Base-by-base conservation (phyloP, 92 coral and sea anemone genomes). In the Scolanthus callimorphus region DNA sequence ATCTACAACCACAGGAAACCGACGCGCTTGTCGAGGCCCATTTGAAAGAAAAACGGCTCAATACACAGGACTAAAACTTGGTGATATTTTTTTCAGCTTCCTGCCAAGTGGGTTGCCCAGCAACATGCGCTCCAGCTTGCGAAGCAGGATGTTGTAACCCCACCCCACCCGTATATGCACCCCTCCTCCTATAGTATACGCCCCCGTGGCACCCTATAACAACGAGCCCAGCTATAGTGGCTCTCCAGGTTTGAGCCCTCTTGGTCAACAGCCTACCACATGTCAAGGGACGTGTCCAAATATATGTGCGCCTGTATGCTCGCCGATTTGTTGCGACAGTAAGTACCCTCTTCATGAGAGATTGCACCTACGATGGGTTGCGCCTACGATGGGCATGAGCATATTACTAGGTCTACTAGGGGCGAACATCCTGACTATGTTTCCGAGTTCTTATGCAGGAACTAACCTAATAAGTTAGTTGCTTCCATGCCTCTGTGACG, bases 121-220 rank as follows among this genome's bases (percentile, higher is more conserved):
- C 31, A 41, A 34, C 84, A 10, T 89, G 97, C 31, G 79, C 79
- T 20, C 92, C 90, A 51, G 70, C 82, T 24, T 86, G 89, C 68
- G 56, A 48, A 2, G 70, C 78, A 17, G 41, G 81, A 4, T 85
- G 88, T 20, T 89, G 97, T 50, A 58, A 74, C 17, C 80, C 57
- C 48, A 25, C 77, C 37, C 63, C 65, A 25, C 41, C 47, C 57
- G 28, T 62, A 23, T 6, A 37, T 4, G 49, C 74, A 21, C 79
- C 67, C 82, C 55, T 9, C 65, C 83, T n/a, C 49, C 47, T 22
- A 76, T 76, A 38, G 61, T 60, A 23, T 71, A 54, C 10, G 51
- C 52, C 28, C 76, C 52, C 31, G 69, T 50, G 37, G 29, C 53
- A 51, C 66, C 21, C 11, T 26, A 22, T 29, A 22, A 8, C 52